Evolutionary conservation across 2,888 invertebrate genomes (phyloP), one percentile per base, ranked within the genome.

Genomic region (Eubasilissa splendida): DNA sequence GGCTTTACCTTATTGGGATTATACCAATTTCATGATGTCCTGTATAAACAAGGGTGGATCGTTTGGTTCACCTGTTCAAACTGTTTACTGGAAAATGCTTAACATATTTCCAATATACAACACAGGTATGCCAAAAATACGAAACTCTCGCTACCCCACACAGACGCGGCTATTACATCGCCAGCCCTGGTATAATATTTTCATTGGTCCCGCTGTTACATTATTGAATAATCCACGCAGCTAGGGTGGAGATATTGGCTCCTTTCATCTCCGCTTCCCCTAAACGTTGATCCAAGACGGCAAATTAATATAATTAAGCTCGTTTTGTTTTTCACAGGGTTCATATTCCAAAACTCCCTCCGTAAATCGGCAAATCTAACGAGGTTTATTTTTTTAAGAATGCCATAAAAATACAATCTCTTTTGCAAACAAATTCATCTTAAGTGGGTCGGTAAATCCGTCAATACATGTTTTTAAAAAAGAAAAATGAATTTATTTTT

Each of bases 41-140:
- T 54, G 53, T 54, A 54, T 70, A 70, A 70, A 33, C 54, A 53
- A 70, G 53, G 59, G 50, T 74, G 12, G 59, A 50, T 76, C 60
- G 63, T 52, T 60, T 52, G 12, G 63, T 63, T 76, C 53, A 76
- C 58, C 63, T 59, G 71, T 31, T 53, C 74, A 50, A 71, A 74
- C 14, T 50, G 63, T 53, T 76, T 53, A 53, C 63, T 63, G 42
- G 53, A 59, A 70, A 66, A 73, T 65, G 65, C 77, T 71, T 71
- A 58, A 60, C 77, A 77, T 77, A 80, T 80, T 80, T 80, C 77
- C 80, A 80, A 77, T 80, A 80, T 80, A 53, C 76, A 70, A 65
- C 50, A 63, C 77, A 65, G 80, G 73, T 71, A 52, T 54, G 53
- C 76, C 12, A 73, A 77, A 80, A 60, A 77, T 80, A 53, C 65